Percentiles rank a stretch among this genome's conserved stretches.
Evolutionary conservation across 2,888 invertebrate genomes (phyloP).

Genomic region (Escarpia spicata): DNA sequence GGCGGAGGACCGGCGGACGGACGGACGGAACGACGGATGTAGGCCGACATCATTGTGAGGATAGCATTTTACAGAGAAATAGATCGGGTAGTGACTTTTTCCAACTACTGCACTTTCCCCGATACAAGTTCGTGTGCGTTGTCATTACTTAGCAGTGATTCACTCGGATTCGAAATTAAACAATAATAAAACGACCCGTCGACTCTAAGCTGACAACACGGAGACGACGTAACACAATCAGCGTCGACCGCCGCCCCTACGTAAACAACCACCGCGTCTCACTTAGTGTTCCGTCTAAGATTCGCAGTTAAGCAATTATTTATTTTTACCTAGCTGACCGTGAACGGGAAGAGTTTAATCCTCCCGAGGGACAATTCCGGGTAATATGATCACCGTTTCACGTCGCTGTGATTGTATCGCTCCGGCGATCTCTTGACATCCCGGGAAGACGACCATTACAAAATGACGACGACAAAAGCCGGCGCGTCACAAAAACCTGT

Average conservation of each 20-base stretch:
- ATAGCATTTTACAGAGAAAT: background rate
- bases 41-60: too few relatives aligned
- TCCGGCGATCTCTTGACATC: background rate
- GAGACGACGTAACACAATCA: background rate
- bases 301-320: background rate
- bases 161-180: conserved; percentile 1
- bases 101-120: background rate
- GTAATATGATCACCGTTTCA: background rate
- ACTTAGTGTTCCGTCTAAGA: background rate
- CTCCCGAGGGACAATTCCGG: background rate
- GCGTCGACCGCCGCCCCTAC: background rate
- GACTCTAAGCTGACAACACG: background rate
- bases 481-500: background rate
- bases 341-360: background rate
- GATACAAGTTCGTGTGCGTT: background rate
- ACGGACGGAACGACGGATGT: too few relatives aligned
- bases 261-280: background rate
- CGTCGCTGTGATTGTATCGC: background rate
- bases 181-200: background rate
- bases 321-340: conserved; percentile 16
- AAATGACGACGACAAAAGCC: background rate
- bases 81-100: background rate
- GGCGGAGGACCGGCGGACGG: too few relatives aligned
- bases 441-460: background rate
- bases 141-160: background rate